Evolutionary conservation across 2,797 vertebrate species (phyloP), one percentile per base, ranked within the genome.

Genomic region (Chelon auratus): DNA sequence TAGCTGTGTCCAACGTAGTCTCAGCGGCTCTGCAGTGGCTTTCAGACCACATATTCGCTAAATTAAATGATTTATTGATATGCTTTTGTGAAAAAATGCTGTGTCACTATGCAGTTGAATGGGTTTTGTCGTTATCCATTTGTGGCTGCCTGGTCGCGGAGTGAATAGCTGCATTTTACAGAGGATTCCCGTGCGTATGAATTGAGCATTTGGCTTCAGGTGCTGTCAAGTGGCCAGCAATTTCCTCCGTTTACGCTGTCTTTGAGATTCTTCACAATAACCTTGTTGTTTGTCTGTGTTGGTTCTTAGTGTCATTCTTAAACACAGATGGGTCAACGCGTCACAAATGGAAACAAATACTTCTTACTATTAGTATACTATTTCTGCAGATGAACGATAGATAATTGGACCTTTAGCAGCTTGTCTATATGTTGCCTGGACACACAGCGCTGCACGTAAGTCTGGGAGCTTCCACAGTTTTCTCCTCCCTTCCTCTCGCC

Each of bases 21-120:
- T 47, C 48, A 50, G 7, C 37, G 59, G 40, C 30, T 26, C 24
- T 62, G 50, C 39, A 58, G 4, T 3, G 9, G 47, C 36, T 53
- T 43, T 43, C 30, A 61, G 54, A 65, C 30, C 13, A 54, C 20
- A 18, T 15, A 61, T 70, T 53, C 0, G 0, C 37, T 24, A 48
- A 68, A 80, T 72, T 8, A 68, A 86, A 84, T 80, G 48, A 83
- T 84, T 78, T 82, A 84, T 76, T 55, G 71, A 75, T 12, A 57
- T 52, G 60, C 67, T 80, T 85, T 56, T 81, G 45, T 79, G 63
- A 68, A 77, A 33, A 89, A 78, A 73, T 77, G 61, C 74, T 65
- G 64, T 72, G 72, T 81, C 77, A 78, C 51, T 24, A 45, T 78
- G 56, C 61, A 75, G 62, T 45, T 37, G 4, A 72, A 50, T 68